These are phyloP conservation scores for Lepus oiostolus DNA, from an alignment of 2,797 vertebrate genomes.

Conservation along the genomic window DNA sequence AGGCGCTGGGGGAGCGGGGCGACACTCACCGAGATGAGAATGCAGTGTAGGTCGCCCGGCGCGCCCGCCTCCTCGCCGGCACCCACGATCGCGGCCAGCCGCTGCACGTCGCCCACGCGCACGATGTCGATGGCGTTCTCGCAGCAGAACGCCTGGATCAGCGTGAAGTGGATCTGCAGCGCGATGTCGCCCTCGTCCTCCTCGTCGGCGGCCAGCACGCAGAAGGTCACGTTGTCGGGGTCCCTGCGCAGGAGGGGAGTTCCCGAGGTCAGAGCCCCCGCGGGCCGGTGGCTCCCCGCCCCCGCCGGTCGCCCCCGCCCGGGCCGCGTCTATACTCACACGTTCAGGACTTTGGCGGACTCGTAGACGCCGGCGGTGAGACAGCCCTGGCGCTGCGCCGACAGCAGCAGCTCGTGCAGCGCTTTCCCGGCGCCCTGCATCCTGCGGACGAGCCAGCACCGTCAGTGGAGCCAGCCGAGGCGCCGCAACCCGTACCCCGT, in stretches of 20 bases:
- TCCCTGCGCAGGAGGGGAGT: slow-evolving; percentile 89
- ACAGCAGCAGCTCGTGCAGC: slow-evolving; percentile 93
- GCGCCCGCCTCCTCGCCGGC: slow-evolving; percentile 92
- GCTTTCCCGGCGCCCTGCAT: slow-evolving; percentile 92
- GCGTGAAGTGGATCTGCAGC: slow-evolving; percentile 98
- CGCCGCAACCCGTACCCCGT: too few species aligned
- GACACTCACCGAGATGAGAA: slow-evolving; percentile 95
- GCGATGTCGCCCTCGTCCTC: slow-evolving; percentile 96
- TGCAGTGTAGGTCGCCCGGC: slow-evolving; percentile 95
- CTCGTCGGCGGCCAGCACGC: slow-evolving; percentile 95
- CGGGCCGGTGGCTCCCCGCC: fast-evolving
- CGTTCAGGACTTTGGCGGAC: slow-evolving; percentile 97
- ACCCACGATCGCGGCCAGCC: slow-evolving; percentile 92
- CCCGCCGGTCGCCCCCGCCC: neutral
- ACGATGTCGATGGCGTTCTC: slow-evolving; percentile 98
- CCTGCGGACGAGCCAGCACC: slow-evolving; percentile 75
- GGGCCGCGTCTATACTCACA: slow-evolving; percentile 91
- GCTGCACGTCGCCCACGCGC: slow-evolving; percentile 92
- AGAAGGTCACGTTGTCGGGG: slow-evolving; percentile 97
- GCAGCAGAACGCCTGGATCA: slow-evolving; percentile 98
- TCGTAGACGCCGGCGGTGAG: slow-evolving; percentile 97
- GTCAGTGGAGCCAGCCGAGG: neutral
- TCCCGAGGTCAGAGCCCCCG: neutral
- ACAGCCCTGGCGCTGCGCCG: slow-evolving; percentile 94
- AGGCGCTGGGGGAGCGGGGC: fast-evolving